phyloP scores from a whole-genome alignment of 2,113 vertebrate species.

The Epinephelus cyanopodus region DNA sequence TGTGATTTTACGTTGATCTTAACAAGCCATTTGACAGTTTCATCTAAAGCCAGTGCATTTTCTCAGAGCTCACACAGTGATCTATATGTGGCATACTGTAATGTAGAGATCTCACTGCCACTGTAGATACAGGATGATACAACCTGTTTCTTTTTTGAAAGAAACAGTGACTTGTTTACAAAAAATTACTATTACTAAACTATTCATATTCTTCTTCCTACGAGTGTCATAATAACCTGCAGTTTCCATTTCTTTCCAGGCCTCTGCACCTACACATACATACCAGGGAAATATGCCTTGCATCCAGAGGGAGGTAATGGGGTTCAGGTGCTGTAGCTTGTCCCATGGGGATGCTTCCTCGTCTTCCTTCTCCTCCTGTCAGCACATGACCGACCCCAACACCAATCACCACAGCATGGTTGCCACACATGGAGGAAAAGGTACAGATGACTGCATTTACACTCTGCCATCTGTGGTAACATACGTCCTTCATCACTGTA shows the following conservation, averaged over 20 bases:
- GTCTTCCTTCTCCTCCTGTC: not conserved
- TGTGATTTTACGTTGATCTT: not conserved
- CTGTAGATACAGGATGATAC: not conserved
- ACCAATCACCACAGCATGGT: not conserved
- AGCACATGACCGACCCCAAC: not conserved
- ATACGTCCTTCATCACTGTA: not conserved
- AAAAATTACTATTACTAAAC: no score
- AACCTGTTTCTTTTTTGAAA: not conserved
- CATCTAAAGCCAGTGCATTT: not conserved
- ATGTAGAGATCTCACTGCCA: not conserved
- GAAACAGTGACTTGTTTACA: not conserved
- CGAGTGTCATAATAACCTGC: not conserved
- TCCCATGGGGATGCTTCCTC: not conserved
- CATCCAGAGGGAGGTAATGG: slow-evolving; percentile 5
- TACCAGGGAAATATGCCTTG: not conserved
- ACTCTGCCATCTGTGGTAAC: not conserved
- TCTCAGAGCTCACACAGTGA: not conserved
- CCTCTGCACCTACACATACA: not conserved
- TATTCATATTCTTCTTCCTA: not conserved
- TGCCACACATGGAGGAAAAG: not conserved
- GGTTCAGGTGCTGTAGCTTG: slow-evolving; percentile 2
- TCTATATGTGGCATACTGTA: not conserved
- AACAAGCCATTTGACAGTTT: not conserved
- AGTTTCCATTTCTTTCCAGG: not conserved
- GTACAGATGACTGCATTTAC: not conserved